phyloP scores from a whole-genome alignment of 2,888 invertebrate genomes.

The Micoletzkya japonica region DNA sequence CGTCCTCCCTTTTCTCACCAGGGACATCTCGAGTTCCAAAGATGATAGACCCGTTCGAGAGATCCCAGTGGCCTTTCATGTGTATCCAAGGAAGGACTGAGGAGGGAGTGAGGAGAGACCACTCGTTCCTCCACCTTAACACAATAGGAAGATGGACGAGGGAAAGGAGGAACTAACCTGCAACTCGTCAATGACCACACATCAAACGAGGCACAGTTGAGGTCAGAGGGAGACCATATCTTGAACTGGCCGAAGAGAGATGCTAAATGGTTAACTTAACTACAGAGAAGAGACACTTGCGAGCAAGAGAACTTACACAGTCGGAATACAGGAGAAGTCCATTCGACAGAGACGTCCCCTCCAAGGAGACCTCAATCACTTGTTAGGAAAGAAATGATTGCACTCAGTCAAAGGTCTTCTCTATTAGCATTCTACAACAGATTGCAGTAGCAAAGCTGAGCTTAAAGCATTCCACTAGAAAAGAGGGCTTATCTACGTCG shows the following conservation, averaged over 20 bases:
- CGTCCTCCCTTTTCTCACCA: no score
- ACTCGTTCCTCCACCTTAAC: conserved; percentile 53
- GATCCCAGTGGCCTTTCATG: conserved; percentile 53
- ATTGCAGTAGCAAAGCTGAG: no score
- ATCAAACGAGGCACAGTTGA: conserved; percentile 55
- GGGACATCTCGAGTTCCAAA: conserved; percentile 47
- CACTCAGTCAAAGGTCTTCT: no score
- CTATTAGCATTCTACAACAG: no score
- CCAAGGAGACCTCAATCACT: conserved; percentile 22
- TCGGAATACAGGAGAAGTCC: conserved; percentile 5
- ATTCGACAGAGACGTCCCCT: conserved; percentile 19
- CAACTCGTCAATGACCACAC: conserved; percentile 48
- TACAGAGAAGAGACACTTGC: neutral
- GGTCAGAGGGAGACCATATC: conserved; percentile 45
- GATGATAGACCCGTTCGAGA: conserved; percentile 41
- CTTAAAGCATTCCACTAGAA: no score
- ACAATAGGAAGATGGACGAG: neutral
- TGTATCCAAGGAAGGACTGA: conserved; percentile 46
- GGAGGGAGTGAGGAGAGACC: conserved; percentile 30
- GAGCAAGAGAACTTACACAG: conserved; percentile 1
- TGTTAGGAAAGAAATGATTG: no score
- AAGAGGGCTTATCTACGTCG: no score
- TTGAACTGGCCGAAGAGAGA: conserved; percentile 48
- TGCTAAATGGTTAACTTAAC: conserved; percentile 29
- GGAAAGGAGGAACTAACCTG: conserved; percentile 29